phyloP scores from a whole-genome alignment of 2,888 invertebrate genomes.

The Monochamus alternatus region DNA sequence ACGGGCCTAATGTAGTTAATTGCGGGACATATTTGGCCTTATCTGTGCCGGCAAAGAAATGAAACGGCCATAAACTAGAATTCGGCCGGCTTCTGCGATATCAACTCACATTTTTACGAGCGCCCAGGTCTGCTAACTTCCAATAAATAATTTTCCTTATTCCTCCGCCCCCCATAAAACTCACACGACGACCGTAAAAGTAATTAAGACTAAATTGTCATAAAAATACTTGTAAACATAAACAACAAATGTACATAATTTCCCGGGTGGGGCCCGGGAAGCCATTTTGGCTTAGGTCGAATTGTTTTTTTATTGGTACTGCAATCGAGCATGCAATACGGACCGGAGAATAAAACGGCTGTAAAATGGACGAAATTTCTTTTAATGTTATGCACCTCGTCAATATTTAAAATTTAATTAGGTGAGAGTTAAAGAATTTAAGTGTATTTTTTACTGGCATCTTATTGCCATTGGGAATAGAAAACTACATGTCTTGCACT shows the following conservation, averaged over 20 bases:
- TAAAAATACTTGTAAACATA: slow-evolving; percentile 54
- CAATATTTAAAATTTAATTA: slow-evolving; percentile 51
- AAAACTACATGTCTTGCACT: neutral
- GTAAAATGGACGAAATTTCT: slow-evolving; percentile 44
- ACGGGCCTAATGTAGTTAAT: slow-evolving; percentile 39
- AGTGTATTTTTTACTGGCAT: neutral
- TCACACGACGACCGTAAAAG: slow-evolving; percentile 47
- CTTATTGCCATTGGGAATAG: slow-evolving; percentile 1
- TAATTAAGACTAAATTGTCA: slow-evolving; percentile 56
- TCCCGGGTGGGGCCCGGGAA: slow-evolving; percentile 49
- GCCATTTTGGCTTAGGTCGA: slow-evolving; percentile 49
- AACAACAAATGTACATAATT: slow-evolving; percentile 54
- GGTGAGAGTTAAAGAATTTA: neutral
- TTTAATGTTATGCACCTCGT: slow-evolving; percentile 45
- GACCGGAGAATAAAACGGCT: slow-evolving; percentile 43
- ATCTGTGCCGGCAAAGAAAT: slow-evolving; percentile 43
- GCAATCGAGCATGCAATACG: slow-evolving; percentile 45
- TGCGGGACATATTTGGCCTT: slow-evolving; percentile 39
- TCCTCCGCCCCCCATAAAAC: slow-evolving; percentile 41
- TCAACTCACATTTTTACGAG: slow-evolving; percentile 44
- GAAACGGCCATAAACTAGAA: slow-evolving; percentile 44
- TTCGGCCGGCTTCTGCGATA: slow-evolving; percentile 42
- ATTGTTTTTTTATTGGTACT: slow-evolving; percentile 53
- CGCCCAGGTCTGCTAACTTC: slow-evolving; percentile 41
- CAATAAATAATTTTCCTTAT: slow-evolving; percentile 46